These are phyloP conservation scores for Amniataba percoides DNA, from an alignment of 2,797 vertebrate species.

Conservation along the genomic window DNA sequence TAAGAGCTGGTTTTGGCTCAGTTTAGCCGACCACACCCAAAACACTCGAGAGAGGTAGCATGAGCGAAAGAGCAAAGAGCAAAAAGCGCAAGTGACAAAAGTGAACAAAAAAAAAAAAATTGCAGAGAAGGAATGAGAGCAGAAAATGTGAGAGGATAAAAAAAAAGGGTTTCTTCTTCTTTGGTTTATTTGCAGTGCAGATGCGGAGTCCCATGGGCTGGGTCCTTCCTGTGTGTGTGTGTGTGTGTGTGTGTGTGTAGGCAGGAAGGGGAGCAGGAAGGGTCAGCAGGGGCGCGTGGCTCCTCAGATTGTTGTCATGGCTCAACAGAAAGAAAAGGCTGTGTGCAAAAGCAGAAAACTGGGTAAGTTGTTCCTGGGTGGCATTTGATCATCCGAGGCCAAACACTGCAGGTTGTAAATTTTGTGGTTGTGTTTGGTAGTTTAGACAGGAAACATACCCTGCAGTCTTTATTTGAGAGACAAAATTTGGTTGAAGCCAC, in stretches of 20 bases:
- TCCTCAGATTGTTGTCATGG: slow-evolving; percentile 52
- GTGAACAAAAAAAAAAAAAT: background rate
- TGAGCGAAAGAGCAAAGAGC: background rate
- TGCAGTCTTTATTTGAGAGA: background rate
- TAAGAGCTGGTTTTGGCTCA: slow-evolving; percentile 45
- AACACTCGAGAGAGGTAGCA: background rate
- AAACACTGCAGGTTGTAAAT: background rate
- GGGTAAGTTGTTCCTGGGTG: background rate
- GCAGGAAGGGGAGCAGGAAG: slow-evolving; percentile 57
- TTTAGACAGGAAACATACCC: background rate
- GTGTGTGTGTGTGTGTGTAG: slow-evolving; percentile 48
- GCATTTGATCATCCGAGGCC: background rate
- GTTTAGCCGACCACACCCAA: slow-evolving; percentile 16
- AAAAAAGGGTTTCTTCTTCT: slow-evolving; percentile 30
- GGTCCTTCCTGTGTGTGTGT: slow-evolving; percentile 61
- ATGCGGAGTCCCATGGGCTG: slow-evolving; percentile 57
- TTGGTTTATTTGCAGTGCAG: slow-evolving; percentile 51
- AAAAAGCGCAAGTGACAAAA: background rate
- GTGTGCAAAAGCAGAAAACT: background rate
- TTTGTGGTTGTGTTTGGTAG: no score
- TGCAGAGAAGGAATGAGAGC: slow-evolving; percentile 1
- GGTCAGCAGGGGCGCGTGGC: slow-evolving; percentile 58
- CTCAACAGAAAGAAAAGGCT: slow-evolving; percentile 41
- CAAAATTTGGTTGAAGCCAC: background rate
- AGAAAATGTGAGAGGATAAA: slow-evolving; percentile 6